Evolutionary conservation across 2,888 invertebrate species (phyloP), one percentile per base, ranked within the genome.

Genomic region (Lobophora halterata): DNA sequence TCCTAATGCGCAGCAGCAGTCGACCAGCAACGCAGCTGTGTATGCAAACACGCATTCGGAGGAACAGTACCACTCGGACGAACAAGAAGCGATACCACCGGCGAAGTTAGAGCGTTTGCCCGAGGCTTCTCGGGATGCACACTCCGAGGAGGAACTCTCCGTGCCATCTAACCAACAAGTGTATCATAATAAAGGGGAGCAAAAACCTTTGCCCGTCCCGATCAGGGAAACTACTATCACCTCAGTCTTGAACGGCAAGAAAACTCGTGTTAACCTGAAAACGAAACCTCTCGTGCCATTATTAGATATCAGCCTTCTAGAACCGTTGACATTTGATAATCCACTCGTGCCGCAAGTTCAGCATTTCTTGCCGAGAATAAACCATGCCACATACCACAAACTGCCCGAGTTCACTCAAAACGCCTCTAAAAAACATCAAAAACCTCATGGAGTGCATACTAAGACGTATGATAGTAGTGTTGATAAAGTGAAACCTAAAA

Each of bases 261-360:
- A 77, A 45, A 71, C 79, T 7, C 61, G 76, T 5, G 65, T 81
- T 9, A 71, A 77, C 40, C 53, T 85, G 27, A 64, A 76, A 29
- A 79, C 79, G 1, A 71, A 79, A 37, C 82, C 81, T 2, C 62
- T 72, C 3, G 27, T 86, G 3, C 83, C 80, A 20, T 57, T 85
- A 1, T 46, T 88, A 27, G 81, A 87, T 36, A 61, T 88, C 13
- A 80, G 69, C 42, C 75, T 86, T 26, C 62, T 85, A 18, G 80
- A 87, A 47, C 88, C 88, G 2, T 58, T 88, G 41, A 79, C 75
- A 3, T 88, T 88, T 49, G 75, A 64, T 2, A 87, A 86, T 50
- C 85, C 88, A 2, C 54, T 88, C 13, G 88, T 87, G 7, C 81
- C 87, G 5, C 88, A 87, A 74, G 72, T 85, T 19, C 88, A 88